phyloP scores from a whole-genome alignment of 2,888 invertebrate genomes.

The Caenorhabditis auriculariae region DNA sequence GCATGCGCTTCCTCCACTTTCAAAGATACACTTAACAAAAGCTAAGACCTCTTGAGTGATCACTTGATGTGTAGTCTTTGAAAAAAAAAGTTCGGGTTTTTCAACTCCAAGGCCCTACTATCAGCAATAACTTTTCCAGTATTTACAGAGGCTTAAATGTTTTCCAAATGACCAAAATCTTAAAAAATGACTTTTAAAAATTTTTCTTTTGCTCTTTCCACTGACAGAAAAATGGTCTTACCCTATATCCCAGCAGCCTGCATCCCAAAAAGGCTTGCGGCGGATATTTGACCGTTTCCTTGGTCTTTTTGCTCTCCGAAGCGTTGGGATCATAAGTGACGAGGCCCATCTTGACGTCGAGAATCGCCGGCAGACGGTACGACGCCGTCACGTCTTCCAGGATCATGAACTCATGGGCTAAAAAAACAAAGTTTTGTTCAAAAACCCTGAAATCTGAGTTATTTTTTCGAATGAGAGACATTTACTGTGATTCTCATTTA shows the following conservation, averaged over 20 bases:
- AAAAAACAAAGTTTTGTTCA: conserved; percentile 5
- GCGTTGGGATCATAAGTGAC: conserved; percentile 58
- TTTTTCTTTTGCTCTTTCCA: not conserved
- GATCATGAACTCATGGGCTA: conserved; percentile 52
- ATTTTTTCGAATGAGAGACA: not conserved
- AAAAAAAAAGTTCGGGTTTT: no score
- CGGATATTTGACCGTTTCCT: conserved; percentile 51
- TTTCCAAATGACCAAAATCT: no score
- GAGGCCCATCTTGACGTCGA: conserved; percentile 53
- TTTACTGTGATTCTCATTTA: not conserved
- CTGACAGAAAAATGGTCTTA: conserved; percentile 18
- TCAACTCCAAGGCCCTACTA: no score
- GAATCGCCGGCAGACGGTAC: conserved; percentile 39
- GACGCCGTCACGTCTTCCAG: conserved; percentile 48
- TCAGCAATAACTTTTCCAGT: no score
- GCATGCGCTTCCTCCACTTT: no score
- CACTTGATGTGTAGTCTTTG: no score
- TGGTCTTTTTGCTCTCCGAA: conserved; percentile 39
- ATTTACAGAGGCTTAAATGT: no score
- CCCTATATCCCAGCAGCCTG: conserved; percentile 58
- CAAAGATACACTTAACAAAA: no score
- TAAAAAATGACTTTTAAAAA: not conserved
- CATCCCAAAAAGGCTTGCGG: conserved; percentile 52
- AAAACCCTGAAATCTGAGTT: no score
- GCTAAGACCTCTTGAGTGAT: no score